Evolutionary conservation across 1,140 invertebrate genomes (phyloP).

Genomic region (Sarcophaga peregrina): DNA sequence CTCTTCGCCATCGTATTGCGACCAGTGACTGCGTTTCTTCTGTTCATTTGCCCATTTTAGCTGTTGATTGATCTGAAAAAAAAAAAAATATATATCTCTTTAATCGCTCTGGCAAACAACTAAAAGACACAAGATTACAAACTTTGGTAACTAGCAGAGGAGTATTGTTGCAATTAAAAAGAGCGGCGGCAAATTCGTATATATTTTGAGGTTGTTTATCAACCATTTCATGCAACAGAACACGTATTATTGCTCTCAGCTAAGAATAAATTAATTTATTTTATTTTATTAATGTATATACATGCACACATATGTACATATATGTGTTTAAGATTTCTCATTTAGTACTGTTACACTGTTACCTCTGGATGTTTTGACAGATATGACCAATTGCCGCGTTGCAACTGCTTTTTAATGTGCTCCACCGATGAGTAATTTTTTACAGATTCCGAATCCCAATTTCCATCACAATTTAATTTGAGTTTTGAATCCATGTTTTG

Average conservation of each 20-base stretch:
- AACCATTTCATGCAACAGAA: background rate
- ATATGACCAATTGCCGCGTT: background rate
- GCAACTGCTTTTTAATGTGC: background rate
- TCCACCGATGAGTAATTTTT: background rate
- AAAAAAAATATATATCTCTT: background rate
- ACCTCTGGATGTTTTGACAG: background rate
- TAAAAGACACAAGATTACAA: background rate
- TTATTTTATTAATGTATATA: too few relatives aligned
- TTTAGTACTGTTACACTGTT: background rate
- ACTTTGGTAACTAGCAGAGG: conserved; percentile 24
- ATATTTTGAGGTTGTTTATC: conserved; percentile 26
- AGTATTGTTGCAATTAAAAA: conserved; percentile 26
- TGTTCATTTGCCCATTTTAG: background rate
- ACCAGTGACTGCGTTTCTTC: background rate
- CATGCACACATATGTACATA: too few relatives aligned
- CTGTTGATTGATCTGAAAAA: conserved; percentile 21
- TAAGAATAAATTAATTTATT: background rate
- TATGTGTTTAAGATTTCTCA: too few relatives aligned
- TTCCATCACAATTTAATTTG: background rate
- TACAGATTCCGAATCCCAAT: background rate
- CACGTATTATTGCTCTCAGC: conserved; percentile 28
- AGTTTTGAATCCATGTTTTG: background rate
- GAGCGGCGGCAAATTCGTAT: background rate
- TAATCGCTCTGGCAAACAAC: background rate
- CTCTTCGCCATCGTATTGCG: conserved; percentile 15